Evolutionary conservation across 2,888 invertebrate genomes (phyloP).

Genomic region (Erebia palarica): DNA sequence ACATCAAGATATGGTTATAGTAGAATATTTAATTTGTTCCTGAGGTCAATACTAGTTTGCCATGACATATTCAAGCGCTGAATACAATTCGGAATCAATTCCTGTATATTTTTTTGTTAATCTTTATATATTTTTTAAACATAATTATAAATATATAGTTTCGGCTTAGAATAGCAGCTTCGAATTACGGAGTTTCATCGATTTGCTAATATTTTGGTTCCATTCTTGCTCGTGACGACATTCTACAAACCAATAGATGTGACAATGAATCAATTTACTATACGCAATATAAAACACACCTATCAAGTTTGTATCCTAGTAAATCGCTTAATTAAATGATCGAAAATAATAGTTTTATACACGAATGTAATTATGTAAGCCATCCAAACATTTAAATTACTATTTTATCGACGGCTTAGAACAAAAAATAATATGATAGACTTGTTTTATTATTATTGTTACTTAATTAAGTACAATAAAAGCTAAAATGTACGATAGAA

Average conservation of each 20-base stretch:
- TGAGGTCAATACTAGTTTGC: slow-evolving; percentile 44
- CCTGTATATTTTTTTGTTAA: neutral
- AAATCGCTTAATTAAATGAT: neutral
- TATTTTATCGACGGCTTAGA: neutral
- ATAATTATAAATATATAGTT: neutral
- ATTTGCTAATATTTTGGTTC: neutral
- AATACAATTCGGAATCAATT: neutral
- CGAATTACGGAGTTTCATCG: neutral
- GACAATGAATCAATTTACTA: neutral
- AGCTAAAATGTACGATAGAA: no score
- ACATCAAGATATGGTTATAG: slow-evolving; percentile 32
- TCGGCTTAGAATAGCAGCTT: neutral
- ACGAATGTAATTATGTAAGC: neutral
- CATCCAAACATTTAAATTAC: neutral
- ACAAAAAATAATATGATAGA: no score
- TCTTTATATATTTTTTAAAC: neutral
- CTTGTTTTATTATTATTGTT: no score
- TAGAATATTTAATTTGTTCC: slow-evolving; percentile 10
- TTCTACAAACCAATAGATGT: neutral
- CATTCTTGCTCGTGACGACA: slow-evolving; percentile 3
- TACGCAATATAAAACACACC: slow-evolving; percentile 10
- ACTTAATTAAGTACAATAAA: no score
- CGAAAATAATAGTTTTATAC: neutral
- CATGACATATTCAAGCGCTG: slow-evolving; percentile 38
- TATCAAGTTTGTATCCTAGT: slow-evolving; percentile 14